Percentiles rank a stretch among this genome's conserved stretches.
These are phyloP conservation scores for Desmodus rotundus DNA, from an alignment of 2,113 vertebrate species.

Conservation along the genomic window DNA sequence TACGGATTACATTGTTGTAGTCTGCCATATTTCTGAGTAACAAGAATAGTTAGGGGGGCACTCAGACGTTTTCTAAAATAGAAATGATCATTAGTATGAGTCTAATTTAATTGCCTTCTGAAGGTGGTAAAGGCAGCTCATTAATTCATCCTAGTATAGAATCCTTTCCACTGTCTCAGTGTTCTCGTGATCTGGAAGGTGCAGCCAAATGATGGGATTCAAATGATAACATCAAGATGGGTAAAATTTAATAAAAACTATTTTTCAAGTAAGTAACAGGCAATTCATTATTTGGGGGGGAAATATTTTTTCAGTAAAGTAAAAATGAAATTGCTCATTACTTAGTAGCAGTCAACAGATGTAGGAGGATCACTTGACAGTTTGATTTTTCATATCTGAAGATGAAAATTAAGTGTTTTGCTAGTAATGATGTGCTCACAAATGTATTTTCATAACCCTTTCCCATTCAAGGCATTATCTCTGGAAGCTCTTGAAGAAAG, in stretches of 20 bases:
- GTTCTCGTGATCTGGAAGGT: not conserved
- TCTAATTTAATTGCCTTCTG: constrained; percentile 48
- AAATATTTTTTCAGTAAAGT: not conserved
- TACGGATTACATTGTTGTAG: not conserved
- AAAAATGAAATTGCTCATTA: not conserved
- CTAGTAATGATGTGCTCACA: not conserved
- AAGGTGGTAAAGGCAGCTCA: constrained; percentile 53
- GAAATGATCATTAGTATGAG: constrained; percentile 49
- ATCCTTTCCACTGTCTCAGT: not conserved
- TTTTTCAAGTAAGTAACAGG: not conserved
- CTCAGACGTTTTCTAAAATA: constrained; percentile 51
- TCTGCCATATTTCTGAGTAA: constrained; percentile 30
- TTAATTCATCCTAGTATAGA: constrained; percentile 36
- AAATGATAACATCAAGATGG: not conserved
- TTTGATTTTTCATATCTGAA: not conserved
- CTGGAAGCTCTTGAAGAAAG: not conserved
- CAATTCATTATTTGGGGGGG: not conserved
- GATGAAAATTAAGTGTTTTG: constrained; percentile 16
- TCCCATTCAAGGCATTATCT: not conserved
- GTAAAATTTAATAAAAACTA: not conserved
- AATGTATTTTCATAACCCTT: not conserved
- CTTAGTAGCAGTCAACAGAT: not conserved
- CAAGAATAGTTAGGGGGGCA: not conserved
- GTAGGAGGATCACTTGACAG: constrained; percentile 2
- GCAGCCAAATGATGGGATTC: not conserved